Evolutionary conservation across 2,797 vertebrate genomes (phyloP).

Genomic region (Rachycentron canadum): DNA sequence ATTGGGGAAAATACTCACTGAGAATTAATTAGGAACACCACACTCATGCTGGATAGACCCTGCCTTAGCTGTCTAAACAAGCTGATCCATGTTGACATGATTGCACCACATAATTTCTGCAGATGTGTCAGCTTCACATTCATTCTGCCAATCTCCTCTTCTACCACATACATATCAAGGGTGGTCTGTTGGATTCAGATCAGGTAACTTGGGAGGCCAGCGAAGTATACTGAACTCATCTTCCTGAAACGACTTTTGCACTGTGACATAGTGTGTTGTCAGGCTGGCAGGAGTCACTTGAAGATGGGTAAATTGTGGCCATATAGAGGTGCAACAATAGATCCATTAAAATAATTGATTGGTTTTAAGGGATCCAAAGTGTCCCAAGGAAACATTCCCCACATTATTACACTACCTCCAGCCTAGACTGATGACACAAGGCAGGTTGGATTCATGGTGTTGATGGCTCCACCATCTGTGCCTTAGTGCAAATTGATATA

Average conservation of each 20-base stretch:
- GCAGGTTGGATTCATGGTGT: too few relatives aligned
- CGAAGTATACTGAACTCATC: background rate
- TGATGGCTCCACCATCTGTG: too few relatives aligned
- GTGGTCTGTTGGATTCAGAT: background rate
- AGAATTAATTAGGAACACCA: background rate
- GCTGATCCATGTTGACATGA: background rate
- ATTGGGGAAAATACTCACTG: background rate
- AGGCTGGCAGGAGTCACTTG: background rate
- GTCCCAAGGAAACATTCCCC: too few relatives aligned
- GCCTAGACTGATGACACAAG: too few relatives aligned
- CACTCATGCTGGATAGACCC: background rate
- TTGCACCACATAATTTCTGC: background rate
- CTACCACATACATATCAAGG: background rate
- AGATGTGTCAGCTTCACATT: too few relatives aligned
- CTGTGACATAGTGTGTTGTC: background rate
- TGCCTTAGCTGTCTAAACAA: background rate
- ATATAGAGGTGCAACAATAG: background rate
- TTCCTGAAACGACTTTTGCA: background rate
- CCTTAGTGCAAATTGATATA: too few relatives aligned
- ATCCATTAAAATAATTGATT: slow-evolving; percentile 7
- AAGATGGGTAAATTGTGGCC: background rate
- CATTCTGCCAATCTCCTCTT: background rate
- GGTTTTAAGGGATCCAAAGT: background rate
- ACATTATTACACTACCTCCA: too few relatives aligned
- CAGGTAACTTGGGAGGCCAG: background rate